phyloP scores from a whole-genome alignment of 2,797 vertebrate species.

The Todus mexicanus region DNA sequence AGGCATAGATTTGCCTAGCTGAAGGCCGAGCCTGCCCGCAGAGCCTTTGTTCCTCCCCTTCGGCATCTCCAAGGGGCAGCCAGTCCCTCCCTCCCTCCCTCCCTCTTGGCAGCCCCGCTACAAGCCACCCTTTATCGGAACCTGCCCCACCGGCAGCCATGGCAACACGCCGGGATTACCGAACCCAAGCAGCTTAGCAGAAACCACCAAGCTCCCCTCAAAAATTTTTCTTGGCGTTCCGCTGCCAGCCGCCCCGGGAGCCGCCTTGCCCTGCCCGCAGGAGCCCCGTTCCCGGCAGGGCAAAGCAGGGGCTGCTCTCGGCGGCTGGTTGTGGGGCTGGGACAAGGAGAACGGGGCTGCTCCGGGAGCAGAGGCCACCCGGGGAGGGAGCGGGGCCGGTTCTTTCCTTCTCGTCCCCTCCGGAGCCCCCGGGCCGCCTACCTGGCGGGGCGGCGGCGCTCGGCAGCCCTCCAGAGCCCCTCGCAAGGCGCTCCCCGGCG shows the following conservation, averaged over 20 bases:
- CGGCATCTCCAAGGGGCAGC: neutral
- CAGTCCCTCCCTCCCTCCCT: no score
- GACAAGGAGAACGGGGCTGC: neutral
- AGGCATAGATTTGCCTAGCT: neutral
- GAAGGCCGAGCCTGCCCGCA: neutral
- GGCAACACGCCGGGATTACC: neutral
- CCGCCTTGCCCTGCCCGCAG: neutral
- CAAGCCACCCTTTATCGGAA: neutral
- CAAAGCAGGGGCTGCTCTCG: neutral
- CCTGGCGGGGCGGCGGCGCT: neutral
- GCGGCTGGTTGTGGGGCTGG: no score
- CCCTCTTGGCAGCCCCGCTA: neutral
- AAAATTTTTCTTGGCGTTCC: neutral
- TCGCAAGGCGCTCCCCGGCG: no score
- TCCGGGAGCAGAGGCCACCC: no score
- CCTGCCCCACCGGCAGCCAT: neutral
- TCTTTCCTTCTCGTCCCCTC: no score
- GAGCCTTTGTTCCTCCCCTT: neutral
- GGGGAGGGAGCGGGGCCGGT: neutral
- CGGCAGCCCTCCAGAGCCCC: neutral
- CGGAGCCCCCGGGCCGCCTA: neutral
- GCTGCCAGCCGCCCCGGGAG: neutral
- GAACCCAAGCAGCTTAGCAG: neutral
- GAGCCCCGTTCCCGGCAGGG: no score
- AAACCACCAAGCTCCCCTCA: fast-evolving